Base-by-base conservation (phyloP, 2,888 invertebrate genomes). In the Amorpha juglandis region DNA sequence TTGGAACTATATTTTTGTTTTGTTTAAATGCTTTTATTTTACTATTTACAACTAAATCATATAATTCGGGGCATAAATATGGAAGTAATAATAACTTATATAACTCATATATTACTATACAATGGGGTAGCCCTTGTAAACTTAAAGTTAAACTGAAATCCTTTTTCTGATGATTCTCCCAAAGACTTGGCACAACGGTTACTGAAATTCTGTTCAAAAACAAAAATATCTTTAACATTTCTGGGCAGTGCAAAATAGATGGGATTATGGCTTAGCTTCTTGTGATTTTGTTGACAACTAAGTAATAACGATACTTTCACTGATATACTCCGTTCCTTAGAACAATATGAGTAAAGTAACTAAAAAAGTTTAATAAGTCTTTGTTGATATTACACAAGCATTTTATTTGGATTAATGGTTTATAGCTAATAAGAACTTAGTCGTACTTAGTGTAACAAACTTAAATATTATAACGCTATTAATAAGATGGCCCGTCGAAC, bases 281-380 rank as follows among this genome's bases (percentile, higher is more conserved):
- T 19, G 16, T 38, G 19, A 38, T 58, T 12, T 19, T 19, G 42
- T 50, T 19, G 42, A 42, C 58, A 19, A 12, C 19, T 58, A 58
- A 58, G 58, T 58, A 42, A 58, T 58, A 42, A 38, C 58, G 12
- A 58, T 16, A 12, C 12, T 58, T 58, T 42, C 58, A 12, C 19
- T 52, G 6, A 19, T 12, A 6, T 11, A 58, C 42, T 58, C 52
- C 11, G 14, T 42, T 38, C 0, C 38, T 58, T 58, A 58, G 21
- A 58, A 58, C 55, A 58, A 58, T 42, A 58, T 42, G 42, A 19
- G 19, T 58, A 58, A 58, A 42, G 38, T 58, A 19, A 42, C 42
- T 58, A 52, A 38, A 19, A 58, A 1, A 42, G 58, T 19, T 42
- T 19, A 38, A 58, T 58, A 58, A 11, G 16, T 42, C 42, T 38